A percentile compares a stretch with the other conserved stretches of the same genome.
Conservation (phyloP, 2,888 invertebrate species). For the Metacarcinus magister region DNA sequence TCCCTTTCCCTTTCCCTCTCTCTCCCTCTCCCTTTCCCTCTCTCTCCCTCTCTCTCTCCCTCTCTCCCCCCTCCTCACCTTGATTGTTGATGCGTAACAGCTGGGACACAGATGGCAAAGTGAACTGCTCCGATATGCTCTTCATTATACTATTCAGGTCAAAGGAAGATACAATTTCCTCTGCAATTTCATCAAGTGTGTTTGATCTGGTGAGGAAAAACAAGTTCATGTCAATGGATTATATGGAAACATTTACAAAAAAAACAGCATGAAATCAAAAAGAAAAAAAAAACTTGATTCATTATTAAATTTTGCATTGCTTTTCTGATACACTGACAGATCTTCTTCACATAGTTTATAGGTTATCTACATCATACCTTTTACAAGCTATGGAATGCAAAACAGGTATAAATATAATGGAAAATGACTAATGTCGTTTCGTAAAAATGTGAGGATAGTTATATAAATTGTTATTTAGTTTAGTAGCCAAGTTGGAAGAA, state of each 20-base stretch:
- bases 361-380: neutral
- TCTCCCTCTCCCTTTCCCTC: neutral
- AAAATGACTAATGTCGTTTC: too few species aligned
- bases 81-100: neutral
- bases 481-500: too few species aligned
- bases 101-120: neutral
- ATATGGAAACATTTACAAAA: neutral
- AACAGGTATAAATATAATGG: too few species aligned
- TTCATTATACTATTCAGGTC: neutral
- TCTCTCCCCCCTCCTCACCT: neutral
- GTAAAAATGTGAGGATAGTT: too few species aligned
- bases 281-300: neutral
- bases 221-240: too few species aligned
- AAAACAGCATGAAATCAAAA: neutral
- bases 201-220: neutral
- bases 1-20: neutral
- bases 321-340: neutral
- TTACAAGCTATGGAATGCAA: too few species aligned
- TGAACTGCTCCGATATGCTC: neutral
- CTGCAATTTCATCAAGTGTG: neutral
- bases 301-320: neutral
- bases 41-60: too few species aligned
- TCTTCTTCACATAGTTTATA: neutral
- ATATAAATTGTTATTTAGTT: too few species aligned
- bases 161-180: neutral